Base-by-base conservation (phyloP, 2,113 vertebrate genomes). In the Datnioides undecimradiatus region DNA sequence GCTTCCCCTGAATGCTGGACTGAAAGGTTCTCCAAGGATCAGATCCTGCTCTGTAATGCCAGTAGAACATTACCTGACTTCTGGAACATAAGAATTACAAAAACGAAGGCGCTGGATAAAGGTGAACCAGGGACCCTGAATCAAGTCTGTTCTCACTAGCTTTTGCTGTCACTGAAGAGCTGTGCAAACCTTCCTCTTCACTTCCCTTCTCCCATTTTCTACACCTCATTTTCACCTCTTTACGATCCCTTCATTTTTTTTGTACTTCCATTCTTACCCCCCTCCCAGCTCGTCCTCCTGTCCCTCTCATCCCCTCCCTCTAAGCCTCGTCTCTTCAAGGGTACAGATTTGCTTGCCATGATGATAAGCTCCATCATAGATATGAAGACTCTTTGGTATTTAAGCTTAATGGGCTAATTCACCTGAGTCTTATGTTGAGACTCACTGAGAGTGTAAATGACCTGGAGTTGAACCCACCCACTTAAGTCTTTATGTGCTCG, bases 361-460 rank as follows among this genome's bases (percentile, higher is more conserved):
- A 74, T 60, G 75, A 85, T 82, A 83, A 86, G 74, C 83, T 66
- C 76, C 49, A 80, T 83, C 81, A 54, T 21, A 74, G 79, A 83
- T 72, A 80, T 64, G 81, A 82, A 6, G 64, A 79, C 74, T 74
- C 70, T 49, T 75, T 55, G 79, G 83, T 80, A 72, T 88, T 88
- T 84, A 85, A 89, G 85, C 55, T 81, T 82, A 81, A 87, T 83
- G 76, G 85, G 65, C 38, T 66, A 84, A 88, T 87, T 87, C 77
- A 83, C 81, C 68, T 41, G 85, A 80, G 86, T 90, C 83, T 74
- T 55, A 69, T 64, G 57, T 73, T 45, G 57, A 82, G 79, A 71
- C 67, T 78, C 59, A 38, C 25, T 48, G 38, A 82, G 49, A 59
- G 78, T 63, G 72, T 81, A 55, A 46, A 74, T 78, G 86, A 84